Conservation (phyloP, 2,888 invertebrate genomes). For the Hirtodrosophila histrioides region DNA sequence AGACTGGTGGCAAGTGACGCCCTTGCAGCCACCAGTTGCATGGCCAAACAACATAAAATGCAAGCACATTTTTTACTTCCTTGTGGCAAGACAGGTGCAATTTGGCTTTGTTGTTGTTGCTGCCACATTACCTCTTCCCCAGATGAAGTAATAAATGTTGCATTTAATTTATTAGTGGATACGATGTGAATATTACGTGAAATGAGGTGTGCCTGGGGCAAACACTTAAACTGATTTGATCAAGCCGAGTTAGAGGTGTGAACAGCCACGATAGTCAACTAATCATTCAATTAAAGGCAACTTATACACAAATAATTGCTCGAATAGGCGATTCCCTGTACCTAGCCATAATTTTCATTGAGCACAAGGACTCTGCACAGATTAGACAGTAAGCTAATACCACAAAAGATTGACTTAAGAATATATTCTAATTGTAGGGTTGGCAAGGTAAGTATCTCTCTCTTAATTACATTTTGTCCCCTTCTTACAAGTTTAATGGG, state of each 20-base stretch:
- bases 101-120: constrained; percentile 13
- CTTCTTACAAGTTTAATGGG: too few species aligned
- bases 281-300: neutral
- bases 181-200: constrained; percentile 7
- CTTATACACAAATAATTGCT: neutral
- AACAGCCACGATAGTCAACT: constrained; percentile 1
- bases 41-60: constrained; percentile 69
- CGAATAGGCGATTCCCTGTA: neutral
- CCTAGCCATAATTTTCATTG: too few species aligned
- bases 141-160: constrained; percentile 76
- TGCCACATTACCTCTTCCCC: constrained; percentile 36
- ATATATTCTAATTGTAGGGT: too few species aligned
- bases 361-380: too few species aligned
- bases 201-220: constrained; percentile 41
- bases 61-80: constrained; percentile 49
- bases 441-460: too few species aligned
- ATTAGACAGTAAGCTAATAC: too few species aligned
- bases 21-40: constrained; percentile 70
- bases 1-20: constrained; percentile 12
- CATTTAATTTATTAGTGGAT: constrained; percentile 68
- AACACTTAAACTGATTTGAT: constrained; percentile 42
- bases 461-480: too few species aligned
- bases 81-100: constrained; percentile 22
- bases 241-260: constrained; percentile 1
- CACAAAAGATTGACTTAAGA: too few species aligned